These are phyloP conservation scores for Idaea dimidiata DNA, from an alignment of 2,888 invertebrate genomes.

Conservation along the genomic window DNA sequence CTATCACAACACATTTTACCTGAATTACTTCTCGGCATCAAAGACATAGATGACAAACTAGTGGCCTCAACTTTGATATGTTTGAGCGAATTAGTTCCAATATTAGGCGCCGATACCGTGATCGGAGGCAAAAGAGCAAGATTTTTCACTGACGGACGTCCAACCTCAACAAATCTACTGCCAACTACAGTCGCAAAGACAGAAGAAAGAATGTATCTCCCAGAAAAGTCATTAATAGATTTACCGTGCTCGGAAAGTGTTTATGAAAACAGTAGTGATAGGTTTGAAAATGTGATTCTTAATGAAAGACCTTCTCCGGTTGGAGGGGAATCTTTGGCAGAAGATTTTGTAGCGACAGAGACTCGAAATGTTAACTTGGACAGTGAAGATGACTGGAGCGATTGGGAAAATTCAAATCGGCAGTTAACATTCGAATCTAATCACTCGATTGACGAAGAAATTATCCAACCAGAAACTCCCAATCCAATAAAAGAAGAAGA, in stretches of 20 bases:
- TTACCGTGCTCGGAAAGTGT: conserved; percentile 60
- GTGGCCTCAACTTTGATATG: conserved; percentile 91
- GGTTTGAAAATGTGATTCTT: conserved; percentile 53
- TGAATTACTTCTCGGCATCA: conserved; percentile 93
- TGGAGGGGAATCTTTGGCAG: conserved; percentile 87
- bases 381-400: conserved; percentile 89
- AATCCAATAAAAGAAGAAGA: conserved; percentile 16
- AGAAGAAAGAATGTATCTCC: conserved; percentile 35
- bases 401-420: conserved; percentile 85
- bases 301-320: conserved; percentile 90
- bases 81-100: conserved; percentile 90
- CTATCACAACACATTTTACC: conserved; percentile 90
- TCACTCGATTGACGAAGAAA: conserved; percentile 24
- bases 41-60: conserved; percentile 91
- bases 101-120: conserved; percentile 91
- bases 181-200: conserved; percentile 23
- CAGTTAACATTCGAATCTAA: conserved; percentile 38
- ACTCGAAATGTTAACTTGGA: conserved; percentile 69
- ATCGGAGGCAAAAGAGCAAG: conserved; percentile 91
- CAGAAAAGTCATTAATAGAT: conserved; percentile 53
- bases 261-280: conserved; percentile 42
- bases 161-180: conserved; percentile 72
- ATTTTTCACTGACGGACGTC: conserved; percentile 92
- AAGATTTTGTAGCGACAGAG: conserved; percentile 51
- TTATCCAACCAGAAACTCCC: conserved; percentile 21